A percentile compares a stretch with the other conserved stretches of the same genome.
Evolutionary conservation across 2,113 vertebrate species (phyloP).

Genomic region (Euleptes europaea): DNA sequence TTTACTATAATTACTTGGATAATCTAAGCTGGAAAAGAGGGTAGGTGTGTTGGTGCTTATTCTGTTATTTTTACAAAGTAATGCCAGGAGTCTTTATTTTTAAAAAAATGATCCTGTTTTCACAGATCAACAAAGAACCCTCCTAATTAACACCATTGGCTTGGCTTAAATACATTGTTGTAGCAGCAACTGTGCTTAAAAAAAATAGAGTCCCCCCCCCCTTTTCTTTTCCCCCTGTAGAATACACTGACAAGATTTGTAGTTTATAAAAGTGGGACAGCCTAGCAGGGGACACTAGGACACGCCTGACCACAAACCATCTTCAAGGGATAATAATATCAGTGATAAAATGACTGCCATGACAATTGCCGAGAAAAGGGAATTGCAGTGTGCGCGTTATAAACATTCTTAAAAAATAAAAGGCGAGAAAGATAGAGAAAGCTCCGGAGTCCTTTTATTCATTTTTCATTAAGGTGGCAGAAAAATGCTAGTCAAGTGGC

Average conservation of each 20-base stretch:
- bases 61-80: slow-evolving; percentile 15
- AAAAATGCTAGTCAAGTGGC: accelerated
- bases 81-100: not conserved
- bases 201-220: not conserved
- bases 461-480: slow-evolving; percentile 5
- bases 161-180: not conserved
- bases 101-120: not conserved
- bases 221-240: not conserved
- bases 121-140: not conserved
- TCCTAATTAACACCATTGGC: not conserved
- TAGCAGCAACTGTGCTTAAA: slow-evolving; percentile 52
- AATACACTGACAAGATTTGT: slow-evolving; percentile 60
- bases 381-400: slow-evolving; percentile 6
- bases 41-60: not conserved
- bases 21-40: not conserved
- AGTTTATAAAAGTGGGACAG: slow-evolving; percentile 71
- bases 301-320: slow-evolving; percentile 37
- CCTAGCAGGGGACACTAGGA: slow-evolving; percentile 57
- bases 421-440: not conserved
- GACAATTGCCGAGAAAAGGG: slow-evolving; percentile 37
- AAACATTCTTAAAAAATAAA: not conserved
- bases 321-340: slow-evolving; percentile 65
- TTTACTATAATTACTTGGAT: too few species aligned
- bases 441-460: slow-evolving; percentile 12
- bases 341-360: slow-evolving; percentile 44